Conservation (phyloP, 2,888 invertebrate genomes). For the Acholoe squamosa region DNA sequence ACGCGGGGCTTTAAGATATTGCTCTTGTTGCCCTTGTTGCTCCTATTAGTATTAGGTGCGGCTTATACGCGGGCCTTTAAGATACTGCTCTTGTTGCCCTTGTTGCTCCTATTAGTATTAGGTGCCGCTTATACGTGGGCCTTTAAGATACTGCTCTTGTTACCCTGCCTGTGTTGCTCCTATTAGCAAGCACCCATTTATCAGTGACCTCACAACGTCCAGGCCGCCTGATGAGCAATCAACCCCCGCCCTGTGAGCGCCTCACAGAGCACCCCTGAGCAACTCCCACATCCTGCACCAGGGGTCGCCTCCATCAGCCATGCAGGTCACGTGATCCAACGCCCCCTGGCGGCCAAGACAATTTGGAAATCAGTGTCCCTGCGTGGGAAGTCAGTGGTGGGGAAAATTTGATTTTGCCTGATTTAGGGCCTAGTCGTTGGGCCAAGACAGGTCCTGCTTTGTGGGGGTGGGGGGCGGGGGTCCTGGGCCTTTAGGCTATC, state of each 20-base stretch:
- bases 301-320: slow-evolving; percentile 45
- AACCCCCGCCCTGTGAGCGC: slow-evolving; percentile 18
- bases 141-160: too few species aligned
- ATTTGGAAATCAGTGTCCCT: slow-evolving; percentile 58
- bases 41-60: too few species aligned
- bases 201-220: slow-evolving; percentile 21
- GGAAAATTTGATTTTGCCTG: slow-evolving; percentile 62
- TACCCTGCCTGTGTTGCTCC: neutral
- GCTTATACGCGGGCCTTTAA: too few species aligned
- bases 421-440: slow-evolving; percentile 20
- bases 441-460: neutral
- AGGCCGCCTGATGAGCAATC: slow-evolving; percentile 43
- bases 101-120: too few species aligned
- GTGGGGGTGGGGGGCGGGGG: neutral
- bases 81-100: too few species aligned
- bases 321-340: slow-evolving; percentile 31
- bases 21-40: too few species aligned
- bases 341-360: slow-evolving; percentile 55
- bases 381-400: slow-evolving; percentile 47
- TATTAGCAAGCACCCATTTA: neutral
- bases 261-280: neutral
- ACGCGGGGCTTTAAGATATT: too few species aligned
- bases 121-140: too few species aligned
- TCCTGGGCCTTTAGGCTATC: neutral
- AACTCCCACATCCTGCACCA: neutral